Conservation (phyloP, 2,113 vertebrate species). For the Corvus cornix region DNA sequence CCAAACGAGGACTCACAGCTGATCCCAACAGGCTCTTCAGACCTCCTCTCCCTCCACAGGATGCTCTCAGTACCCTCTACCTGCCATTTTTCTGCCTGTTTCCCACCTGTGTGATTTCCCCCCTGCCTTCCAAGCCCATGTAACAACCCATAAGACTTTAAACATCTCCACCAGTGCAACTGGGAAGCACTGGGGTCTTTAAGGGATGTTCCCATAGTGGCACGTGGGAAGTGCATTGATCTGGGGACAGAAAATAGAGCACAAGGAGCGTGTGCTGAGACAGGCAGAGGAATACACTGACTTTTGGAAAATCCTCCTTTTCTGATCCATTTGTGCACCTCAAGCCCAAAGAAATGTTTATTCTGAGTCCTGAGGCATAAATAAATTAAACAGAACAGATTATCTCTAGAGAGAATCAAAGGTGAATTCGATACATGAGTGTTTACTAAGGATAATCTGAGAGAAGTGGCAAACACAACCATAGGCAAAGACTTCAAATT, state of each 20-base stretch:
- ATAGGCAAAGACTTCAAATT: constrained; percentile 69
- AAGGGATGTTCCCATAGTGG: neutral
- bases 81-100: neutral
- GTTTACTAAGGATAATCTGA: constrained; percentile 14
- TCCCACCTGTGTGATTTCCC: neutral
- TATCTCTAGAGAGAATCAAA: constrained; percentile 14
- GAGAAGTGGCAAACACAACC: constrained; percentile 58
- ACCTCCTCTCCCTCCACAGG: neutral
- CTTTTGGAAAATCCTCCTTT: neutral
- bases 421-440: constrained; percentile 19
- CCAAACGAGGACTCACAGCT: neutral
- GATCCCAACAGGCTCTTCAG: neutral
- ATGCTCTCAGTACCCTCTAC: neutral
- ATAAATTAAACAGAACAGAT: constrained; percentile 1
- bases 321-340: neutral
- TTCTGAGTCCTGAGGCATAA: neutral
- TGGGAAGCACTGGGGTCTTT: neutral
- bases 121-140: neutral
- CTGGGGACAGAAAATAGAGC: neutral
- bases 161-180: neutral
- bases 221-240: neutral
- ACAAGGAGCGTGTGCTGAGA: neutral
- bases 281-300: neutral
- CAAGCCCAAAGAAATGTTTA: neutral
- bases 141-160: neutral